phyloP scores from a whole-genome alignment of 2,888 invertebrate genomes.

The Leucophenga montana region DNA sequence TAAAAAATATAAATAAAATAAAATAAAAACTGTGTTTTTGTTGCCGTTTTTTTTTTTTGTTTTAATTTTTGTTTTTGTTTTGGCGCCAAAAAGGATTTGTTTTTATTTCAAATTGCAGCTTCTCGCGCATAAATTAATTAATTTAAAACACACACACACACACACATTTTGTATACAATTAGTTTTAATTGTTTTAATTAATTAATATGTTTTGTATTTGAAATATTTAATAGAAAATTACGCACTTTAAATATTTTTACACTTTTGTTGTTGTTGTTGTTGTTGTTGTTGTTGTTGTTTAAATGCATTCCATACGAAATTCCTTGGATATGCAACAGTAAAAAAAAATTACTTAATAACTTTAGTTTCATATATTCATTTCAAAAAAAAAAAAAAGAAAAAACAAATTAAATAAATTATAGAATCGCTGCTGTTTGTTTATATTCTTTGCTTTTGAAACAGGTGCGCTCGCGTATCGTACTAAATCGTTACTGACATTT shows the following conservation, averaged over 20 bases:
- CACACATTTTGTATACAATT: not conserved
- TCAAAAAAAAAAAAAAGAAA: not conserved
- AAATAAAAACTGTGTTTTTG: not conserved
- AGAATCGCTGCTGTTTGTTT: conserved; percentile 20
- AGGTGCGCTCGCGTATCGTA: conserved; percentile 67
- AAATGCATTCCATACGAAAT: not conserved
- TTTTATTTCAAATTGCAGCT: too few species aligned
- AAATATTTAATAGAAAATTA: too few species aligned
- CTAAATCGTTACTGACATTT: conserved; percentile 73
- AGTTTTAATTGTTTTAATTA: not conserved
- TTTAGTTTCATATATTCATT: not conserved
- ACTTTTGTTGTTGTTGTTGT: not conserved
- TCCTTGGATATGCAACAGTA: conserved; percentile 23
- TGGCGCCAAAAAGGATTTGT: not conserved
- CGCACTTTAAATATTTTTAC: too few species aligned
- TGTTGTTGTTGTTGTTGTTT: not conserved
- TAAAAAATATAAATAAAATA: too few species aligned
- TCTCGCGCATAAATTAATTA: not conserved
- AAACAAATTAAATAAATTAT: conserved; percentile 20
- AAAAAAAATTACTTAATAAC: not conserved
- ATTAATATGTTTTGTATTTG: too few species aligned
- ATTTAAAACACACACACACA: not conserved
- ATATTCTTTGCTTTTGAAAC: conserved; percentile 37
- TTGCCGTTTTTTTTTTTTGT: not conserved
- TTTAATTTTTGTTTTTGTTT: not conserved